These are phyloP conservation scores for Limosa lapponica DNA, from an alignment of 2,797 vertebrate genomes.

Conservation along the genomic window DNA sequence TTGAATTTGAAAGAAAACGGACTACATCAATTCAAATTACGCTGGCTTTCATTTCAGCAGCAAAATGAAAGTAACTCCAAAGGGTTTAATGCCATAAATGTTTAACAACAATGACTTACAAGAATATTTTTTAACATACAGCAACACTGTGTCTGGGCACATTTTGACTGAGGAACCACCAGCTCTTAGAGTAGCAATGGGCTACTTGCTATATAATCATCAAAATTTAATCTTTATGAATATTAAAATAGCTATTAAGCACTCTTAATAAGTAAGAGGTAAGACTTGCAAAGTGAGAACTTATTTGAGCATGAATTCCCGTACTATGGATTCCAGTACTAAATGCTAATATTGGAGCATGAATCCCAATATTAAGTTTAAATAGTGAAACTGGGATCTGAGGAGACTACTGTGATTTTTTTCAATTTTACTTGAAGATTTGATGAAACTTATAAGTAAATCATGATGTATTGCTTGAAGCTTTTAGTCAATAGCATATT, in stretches of 20 bases:
- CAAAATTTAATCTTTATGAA: background rate
- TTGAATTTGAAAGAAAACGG: background rate
- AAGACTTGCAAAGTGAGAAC: background rate
- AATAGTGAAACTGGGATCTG: background rate
- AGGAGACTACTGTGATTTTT: background rate
- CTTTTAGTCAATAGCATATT: background rate
- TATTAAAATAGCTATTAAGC: background rate
- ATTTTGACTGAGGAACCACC: background rate
- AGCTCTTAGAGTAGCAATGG: background rate
- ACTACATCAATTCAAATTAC: background rate
- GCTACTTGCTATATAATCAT: background rate
- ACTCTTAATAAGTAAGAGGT: background rate
- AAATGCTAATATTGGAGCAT: background rate
- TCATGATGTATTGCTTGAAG: background rate
- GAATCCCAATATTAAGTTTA: background rate
- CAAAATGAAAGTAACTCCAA: background rate
- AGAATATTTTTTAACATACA: background rate
- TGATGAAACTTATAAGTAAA: background rate
- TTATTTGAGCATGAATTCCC: background rate
- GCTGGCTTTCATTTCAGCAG: background rate
- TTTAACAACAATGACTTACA: background rate
- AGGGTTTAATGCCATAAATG: background rate
- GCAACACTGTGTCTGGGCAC: background rate
- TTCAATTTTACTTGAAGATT: background rate
- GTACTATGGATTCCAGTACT: background rate